A percentile compares a stretch with the other conserved stretches of the same genome.
Evolutionary conservation across 2,797 vertebrate species (phyloP).

Genomic region (Todus mexicanus): DNA sequence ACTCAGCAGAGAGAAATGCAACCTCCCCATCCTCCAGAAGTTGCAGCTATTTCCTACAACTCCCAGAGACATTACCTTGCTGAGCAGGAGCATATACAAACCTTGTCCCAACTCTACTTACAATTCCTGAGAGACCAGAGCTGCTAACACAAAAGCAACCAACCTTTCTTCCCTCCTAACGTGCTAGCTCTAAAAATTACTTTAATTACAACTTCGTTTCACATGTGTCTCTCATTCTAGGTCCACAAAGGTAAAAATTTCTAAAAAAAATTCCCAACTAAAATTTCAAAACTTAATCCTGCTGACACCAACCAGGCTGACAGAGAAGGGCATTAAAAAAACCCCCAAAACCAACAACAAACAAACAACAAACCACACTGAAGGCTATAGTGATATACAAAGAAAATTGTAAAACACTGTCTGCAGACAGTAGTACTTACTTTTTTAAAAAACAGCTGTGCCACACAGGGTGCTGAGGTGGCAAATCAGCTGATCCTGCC

Average conservation of each 20-base stretch:
- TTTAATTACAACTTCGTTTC: neutral
- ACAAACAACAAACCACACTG: too few relatives aligned
- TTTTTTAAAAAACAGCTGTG: neutral
- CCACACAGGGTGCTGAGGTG: accelerated
- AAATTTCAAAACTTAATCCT: neutral
- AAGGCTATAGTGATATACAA: neutral
- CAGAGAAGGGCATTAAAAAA: neutral
- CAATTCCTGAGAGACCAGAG: neutral
- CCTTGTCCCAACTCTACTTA: neutral
- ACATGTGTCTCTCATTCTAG: neutral
- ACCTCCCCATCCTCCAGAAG: neutral
- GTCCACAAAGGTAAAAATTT: neutral
- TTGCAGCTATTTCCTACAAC: neutral
- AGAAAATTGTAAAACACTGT: neutral
- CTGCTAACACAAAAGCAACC: neutral
- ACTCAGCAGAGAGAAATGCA: neutral
- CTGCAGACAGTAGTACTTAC: neutral
- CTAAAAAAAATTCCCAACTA: neutral
- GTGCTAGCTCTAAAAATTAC: neutral
- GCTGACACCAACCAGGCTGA: neutral
- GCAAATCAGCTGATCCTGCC: neutral
- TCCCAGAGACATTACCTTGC: neutral
- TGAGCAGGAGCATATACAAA: neutral
- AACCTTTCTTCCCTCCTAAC: neutral
- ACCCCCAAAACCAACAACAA: neutral